These are phyloP conservation scores for Lonchura striata DNA, from an alignment of 2,113 vertebrate genomes.

Conservation along the genomic window DNA sequence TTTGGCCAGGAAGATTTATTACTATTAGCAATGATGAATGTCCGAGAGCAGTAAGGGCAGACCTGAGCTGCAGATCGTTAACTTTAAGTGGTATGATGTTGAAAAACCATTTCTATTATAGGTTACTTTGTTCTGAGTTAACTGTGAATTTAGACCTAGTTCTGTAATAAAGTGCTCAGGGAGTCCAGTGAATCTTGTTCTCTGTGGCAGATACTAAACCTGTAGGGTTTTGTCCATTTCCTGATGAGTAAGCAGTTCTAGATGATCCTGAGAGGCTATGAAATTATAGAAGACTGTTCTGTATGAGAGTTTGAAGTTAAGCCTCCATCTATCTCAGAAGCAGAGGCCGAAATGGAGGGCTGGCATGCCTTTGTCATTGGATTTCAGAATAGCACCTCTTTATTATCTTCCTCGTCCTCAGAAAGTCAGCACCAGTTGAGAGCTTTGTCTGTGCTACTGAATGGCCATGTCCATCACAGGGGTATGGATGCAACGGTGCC, in stretches of 20 bases:
- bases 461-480: neutral
- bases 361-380: neutral
- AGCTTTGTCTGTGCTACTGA: neutral
- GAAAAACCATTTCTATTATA: slow-evolving; percentile 58
- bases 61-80: slow-evolving; percentile 61
- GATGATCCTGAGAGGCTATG: neutral
- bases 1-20: slow-evolving; percentile 66
- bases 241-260: slow-evolving; percentile 44
- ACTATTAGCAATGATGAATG: slow-evolving; percentile 54
- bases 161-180: slow-evolving; percentile 49
- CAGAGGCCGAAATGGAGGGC: neutral
- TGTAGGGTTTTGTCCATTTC: slow-evolving; percentile 9
- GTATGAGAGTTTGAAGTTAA: neutral
- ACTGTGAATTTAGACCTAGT: slow-evolving; percentile 50
- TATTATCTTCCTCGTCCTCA: neutral
- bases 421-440: neutral
- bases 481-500: neutral
- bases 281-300: neutral
- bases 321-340: neutral
- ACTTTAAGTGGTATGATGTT: slow-evolving; percentile 41
- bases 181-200: slow-evolving; percentile 49
- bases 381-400: neutral
- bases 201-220: slow-evolving; percentile 36
- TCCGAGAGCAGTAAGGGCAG: slow-evolving; percentile 39
- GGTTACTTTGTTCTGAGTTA: slow-evolving; percentile 48